Evolutionary conservation across 2,888 invertebrate species (phyloP).

Genomic region (Actias luna): DNA sequence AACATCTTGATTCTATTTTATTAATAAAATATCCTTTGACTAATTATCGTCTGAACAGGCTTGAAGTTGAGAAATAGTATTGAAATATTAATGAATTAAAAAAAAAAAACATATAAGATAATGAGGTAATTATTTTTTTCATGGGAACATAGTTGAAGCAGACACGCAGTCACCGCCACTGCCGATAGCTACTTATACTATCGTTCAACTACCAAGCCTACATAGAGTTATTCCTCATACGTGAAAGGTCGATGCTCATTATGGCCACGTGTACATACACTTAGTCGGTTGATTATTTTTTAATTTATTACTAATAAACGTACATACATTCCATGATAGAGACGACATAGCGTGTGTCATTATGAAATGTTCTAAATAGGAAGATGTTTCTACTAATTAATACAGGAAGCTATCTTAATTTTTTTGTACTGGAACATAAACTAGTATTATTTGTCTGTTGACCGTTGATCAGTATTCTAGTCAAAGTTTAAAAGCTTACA

Average conservation of each 20-base stretch:
- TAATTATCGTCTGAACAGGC: too few species aligned
- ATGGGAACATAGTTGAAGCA: background rate
- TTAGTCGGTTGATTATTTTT: background rate
- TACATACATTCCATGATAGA: background rate
- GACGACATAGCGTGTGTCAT: background rate
- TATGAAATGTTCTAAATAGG: background rate
- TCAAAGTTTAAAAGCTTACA: too few species aligned
- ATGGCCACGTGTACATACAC: background rate
- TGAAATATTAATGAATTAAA: too few species aligned
- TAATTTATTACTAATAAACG: background rate
- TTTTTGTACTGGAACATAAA: background rate
- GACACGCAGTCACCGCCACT: background rate
- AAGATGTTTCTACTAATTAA: background rate
- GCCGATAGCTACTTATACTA: background rate
- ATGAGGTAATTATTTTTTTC: background rate
- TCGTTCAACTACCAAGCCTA: background rate
- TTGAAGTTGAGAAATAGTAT: too few species aligned
- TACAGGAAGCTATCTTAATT: background rate
- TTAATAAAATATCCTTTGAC: background rate
- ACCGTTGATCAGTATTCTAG: too few species aligned
- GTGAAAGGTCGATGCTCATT: background rate
- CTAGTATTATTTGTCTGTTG: too few species aligned
- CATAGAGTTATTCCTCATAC: background rate
- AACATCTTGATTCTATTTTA: background rate
- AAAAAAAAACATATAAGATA: too few species aligned